Evolutionary conservation across 2,797 vertebrate genomes (phyloP), one percentile per base, ranked within the genome.

Genomic region (Sebastes vulpes): DNA sequence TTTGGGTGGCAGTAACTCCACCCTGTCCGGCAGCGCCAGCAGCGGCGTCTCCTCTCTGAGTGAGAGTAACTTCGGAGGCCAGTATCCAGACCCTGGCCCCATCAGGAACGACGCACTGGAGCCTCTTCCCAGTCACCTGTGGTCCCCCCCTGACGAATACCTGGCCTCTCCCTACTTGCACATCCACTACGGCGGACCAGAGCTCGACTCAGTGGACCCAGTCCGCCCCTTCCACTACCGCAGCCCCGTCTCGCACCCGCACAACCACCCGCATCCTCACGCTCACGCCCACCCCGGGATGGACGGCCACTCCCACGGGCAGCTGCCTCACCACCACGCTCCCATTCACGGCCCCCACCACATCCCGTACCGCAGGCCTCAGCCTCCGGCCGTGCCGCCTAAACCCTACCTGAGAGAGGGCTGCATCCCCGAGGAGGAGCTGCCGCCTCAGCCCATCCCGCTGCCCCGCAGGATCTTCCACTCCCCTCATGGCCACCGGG

Each of bases 1-100:
- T 78, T 91, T 99, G 89, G 98, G 99, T 46, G 98, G 99, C 91
- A 99, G 98, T 94, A 99, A 99, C 94, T 99, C 98, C 79, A 99
- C 98, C 1, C 96, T 99, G 87, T 99, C 99, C 0, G 99, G 98
- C 94, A 99, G 99, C 5, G 98, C 99, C 94, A 99, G 99, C 96
- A 99, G 98, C 0, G 99, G 99, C 0, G 98, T 99, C 32, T 99
- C 98, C 50, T 99, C 99, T 78, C 86, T 99, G 83, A 99, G 98
- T 1, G 98, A 99, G 95, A 99, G 98, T 89, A 99, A 99, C 94
- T 99, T 99, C 67, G 97, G 97, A 67, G 98, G 98, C 81, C 97
- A 98, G 81, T 98, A 97, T 90, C 98, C 97, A 64, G 98, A 99
- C 91, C 97, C 98, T 9, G 96, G 97, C 87, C 97, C 97, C 0